phyloP scores from a whole-genome alignment of 2,888 invertebrate species.

The Plebejus melissa region DNA sequence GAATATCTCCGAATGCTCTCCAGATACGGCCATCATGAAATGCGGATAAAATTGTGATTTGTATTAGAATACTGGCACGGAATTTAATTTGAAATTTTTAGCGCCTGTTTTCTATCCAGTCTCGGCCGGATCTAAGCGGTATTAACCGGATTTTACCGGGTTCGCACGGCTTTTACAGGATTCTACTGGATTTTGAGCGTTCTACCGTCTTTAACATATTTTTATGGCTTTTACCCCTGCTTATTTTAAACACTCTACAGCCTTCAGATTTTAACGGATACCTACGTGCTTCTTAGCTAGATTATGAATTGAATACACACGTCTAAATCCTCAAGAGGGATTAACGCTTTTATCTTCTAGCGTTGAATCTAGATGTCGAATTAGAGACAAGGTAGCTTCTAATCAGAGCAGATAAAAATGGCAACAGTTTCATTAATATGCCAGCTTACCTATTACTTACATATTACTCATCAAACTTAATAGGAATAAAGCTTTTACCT shows the following conservation, averaged over 20 bases:
- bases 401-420: not conserved
- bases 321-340: not conserved
- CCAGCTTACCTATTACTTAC: not conserved
- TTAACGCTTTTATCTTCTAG: not conserved
- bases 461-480: too few species aligned
- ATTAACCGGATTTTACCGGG: not conserved
- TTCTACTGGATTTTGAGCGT: not conserved
- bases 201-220: not conserved
- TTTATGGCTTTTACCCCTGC: not conserved
- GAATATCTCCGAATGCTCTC: not conserved
- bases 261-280: not conserved
- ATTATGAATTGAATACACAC: not conserved
- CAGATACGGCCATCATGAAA: conserved; percentile 68
- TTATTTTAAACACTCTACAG: not conserved
- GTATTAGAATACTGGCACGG: conserved; percentile 67
- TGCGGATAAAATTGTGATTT: conserved; percentile 74
- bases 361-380: not conserved
- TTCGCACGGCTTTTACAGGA: not conserved
- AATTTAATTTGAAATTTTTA: conserved; percentile 12
- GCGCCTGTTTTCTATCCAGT: not conserved
- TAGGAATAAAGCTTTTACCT: too few species aligned
- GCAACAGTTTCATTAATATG: not conserved
- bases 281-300: not conserved
- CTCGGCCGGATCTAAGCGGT: not conserved
- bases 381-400: not conserved